Evolutionary conservation across 53 echinoderm and acorn worm genomes (phyloP), one percentile per base, ranked within the genome.

Genomic region (Echinarachnius parma): DNA sequence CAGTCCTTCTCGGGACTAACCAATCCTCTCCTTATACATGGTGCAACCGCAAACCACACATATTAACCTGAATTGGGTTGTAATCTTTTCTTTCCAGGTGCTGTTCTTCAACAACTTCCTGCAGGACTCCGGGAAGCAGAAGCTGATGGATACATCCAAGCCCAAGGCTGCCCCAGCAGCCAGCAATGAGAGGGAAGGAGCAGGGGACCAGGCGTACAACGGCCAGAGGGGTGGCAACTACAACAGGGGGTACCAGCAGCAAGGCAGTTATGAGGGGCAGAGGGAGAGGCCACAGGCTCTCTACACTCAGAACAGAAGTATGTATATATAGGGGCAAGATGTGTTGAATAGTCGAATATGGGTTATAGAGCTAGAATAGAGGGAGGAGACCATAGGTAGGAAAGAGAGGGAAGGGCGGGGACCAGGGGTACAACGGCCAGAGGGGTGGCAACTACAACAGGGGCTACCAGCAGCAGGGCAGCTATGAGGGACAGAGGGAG

Each of bases 71-170:
- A n/a, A n/a, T n/a, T n/a, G n/a, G n/a, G n/a, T n/a, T n/a, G n/a
- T 13, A 39, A 39, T 39, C 39, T 39, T 39, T 13, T 39, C 2
- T 35, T 8, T 31, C 0, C 79, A 96, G 96, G 96, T 96, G 8
- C 68, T 81, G 2, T 96, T 87, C 77, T 96, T 91, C 67, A 98
- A 98, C 86, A 98, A 82, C 77, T 98, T 88, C 83, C 52, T 98
- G 35, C 81, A 79, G 28, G 98, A 98, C 52, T 63, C 83, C 5
- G 81, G 68, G n/a, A 75, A 88, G 32, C 98, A 91, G 15, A 86
- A 86, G 60, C 76, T 88, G 16, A 80, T 88, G 1, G 98, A 98
- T 10, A 77, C 98, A 21, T 75, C 80, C 53, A 83, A 76, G 16
- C 81, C 83, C 14, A 70, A 85, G 58, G 31, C 80, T 5, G 19